Evolutionary conservation across 2,113 vertebrate species (phyloP), one percentile per base, ranked within the genome.

Genomic region (Protobothrops flavoviridis): DNA sequence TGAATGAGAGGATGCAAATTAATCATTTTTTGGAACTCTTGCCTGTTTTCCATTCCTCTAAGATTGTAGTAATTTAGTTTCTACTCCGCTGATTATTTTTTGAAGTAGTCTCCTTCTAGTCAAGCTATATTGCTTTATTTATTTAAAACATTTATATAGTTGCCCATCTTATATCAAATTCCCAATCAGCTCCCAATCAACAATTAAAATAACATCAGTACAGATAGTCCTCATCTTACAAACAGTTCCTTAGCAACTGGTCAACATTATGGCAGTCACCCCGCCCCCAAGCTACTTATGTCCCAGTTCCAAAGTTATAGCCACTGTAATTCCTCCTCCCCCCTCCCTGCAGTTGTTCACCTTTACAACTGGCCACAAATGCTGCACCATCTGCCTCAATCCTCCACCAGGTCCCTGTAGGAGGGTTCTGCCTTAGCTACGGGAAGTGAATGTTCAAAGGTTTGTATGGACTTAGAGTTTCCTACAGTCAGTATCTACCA

Each of bases 1-100:
- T 95, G 94, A 95, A 95, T 95, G 81, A 87, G 88, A 95, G 94
- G 92, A 33, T 59, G 24, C 43, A 93, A 93, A 93, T 88, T 90
- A 95, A 93, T 15, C 90, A 94, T 94, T 95, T 85, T 53, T 90
- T 52, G 55, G 64, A 86, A 39, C 48, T 95, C n/a, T 87, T 90
- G n/a, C 33, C 95, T 95, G 89, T 55, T 90, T 90, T 95, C 92
- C 95, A n/a, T 57, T 33, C 91, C 33, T 94, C 39, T 95, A 92
- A 90, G 90, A 94, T 87, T 61, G 11, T 23, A 94, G 93, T 61
- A 94, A 91, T n/a, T 56, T 93, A 59, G 90, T 8, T 90, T 95
- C 0, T 0, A 21, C 45, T 26, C 85, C 56, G 3, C 93, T 74
- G 15, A 81, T 81, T 81, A 81, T 81, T 81, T 81, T 81, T 81